Percentiles rank a stretch among this genome's conserved stretches.
Conservation (phyloP, 2,797 vertebrate species). For the Gymnothorax reevesii region DNA sequence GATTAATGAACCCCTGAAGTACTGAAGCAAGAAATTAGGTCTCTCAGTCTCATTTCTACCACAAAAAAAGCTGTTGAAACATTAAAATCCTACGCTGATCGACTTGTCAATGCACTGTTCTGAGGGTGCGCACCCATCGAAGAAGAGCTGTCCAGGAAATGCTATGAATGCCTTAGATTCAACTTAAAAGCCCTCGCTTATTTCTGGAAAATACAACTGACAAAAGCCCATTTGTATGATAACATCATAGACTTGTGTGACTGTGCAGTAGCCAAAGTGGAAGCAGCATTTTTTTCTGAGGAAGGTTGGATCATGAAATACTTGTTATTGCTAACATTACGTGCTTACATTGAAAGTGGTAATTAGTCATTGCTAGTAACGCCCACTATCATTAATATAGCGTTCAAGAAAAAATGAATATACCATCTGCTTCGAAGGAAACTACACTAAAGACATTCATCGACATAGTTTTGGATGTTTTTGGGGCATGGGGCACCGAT, state of each 20-base stretch:
- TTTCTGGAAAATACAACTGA: neutral
- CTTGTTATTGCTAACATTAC: neutral
- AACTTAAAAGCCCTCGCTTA: slow-evolving; percentile 11
- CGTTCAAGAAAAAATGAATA: neutral
- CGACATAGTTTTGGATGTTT: neutral
- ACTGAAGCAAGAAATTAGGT: slow-evolving; percentile 21
- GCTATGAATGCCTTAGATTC: neutral
- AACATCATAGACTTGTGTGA: neutral
- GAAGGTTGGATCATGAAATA: neutral
- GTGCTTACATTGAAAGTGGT: neutral
- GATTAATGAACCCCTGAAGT: slow-evolving; percentile 20
- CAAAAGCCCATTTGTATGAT: neutral
- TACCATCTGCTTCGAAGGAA: neutral
- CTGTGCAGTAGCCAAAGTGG: neutral
- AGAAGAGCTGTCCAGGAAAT: slow-evolving; percentile 15
- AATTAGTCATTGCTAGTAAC: neutral
- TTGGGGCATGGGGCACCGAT: neutral
- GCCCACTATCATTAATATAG: neutral
- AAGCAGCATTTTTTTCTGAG: neutral
- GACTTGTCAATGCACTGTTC: slow-evolving; percentile 8
- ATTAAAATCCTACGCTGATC: neutral
- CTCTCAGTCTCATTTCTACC: slow-evolving; percentile 20
- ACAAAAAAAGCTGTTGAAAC: slow-evolving; percentile 2
- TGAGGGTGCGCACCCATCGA: neutral
- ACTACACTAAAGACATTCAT: neutral